These are phyloP conservation scores for Cygnus atratus DNA, from an alignment of 2,113 vertebrate species.

Conservation along the genomic window DNA sequence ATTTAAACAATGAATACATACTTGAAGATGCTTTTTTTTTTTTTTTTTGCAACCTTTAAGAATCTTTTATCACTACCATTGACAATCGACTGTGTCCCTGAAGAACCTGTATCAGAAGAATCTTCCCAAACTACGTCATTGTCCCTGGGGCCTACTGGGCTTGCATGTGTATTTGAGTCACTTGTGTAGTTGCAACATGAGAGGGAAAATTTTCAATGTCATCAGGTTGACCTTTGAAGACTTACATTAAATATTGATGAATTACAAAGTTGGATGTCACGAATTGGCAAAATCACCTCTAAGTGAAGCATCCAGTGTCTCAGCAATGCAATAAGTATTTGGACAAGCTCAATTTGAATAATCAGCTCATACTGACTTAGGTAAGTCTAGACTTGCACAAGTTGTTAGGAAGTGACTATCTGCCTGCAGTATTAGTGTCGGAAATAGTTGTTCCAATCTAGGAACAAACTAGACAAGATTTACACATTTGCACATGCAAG, in stretches of 20 bases:
- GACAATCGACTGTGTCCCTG: not conserved
- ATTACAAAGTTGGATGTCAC: not conserved
- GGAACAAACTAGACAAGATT: not conserved
- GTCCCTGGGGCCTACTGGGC: not conserved
- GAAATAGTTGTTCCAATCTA: not conserved
- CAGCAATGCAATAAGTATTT: not conserved
- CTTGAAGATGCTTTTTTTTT: not conserved
- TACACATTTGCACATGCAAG: not conserved
- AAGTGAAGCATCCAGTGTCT: not conserved
- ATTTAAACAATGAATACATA: not conserved
- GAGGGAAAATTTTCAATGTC: conserved; percentile 3
- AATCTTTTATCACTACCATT: not conserved
- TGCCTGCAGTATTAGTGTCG: not conserved
- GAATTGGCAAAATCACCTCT: not conserved
- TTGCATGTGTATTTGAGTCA: not conserved
- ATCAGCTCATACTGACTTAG: not conserved
- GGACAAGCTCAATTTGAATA: not conserved
- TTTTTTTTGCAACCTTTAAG: not conserved
- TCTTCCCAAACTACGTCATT: not conserved
- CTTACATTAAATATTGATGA: not conserved
- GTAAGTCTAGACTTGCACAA: not conserved
- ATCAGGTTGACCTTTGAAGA: not conserved
- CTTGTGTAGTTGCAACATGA: not conserved
- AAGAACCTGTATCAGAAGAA: not conserved
- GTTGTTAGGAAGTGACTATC: not conserved